phyloP scores from a whole-genome alignment of 1,140 invertebrate genomes.

The Prorops nasuta region DNA sequence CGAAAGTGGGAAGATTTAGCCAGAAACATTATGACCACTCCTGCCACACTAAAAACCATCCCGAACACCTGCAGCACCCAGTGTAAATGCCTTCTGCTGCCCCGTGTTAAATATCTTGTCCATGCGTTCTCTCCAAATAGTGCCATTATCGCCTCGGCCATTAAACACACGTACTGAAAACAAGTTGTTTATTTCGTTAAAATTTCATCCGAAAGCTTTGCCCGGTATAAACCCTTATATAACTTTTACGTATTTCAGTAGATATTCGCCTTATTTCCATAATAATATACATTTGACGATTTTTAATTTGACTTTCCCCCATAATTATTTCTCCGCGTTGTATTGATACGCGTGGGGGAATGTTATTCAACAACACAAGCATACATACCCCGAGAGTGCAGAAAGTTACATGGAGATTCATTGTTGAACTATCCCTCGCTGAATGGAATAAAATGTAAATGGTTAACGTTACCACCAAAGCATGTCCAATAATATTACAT shows the following conservation, averaged over 20 bases:
- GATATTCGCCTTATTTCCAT: background rate
- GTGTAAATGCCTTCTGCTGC: slow-evolving; percentile 35
- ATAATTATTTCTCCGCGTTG: background rate
- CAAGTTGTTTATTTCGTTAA: background rate
- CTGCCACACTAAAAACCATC: slow-evolving; percentile 27
- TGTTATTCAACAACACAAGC: background rate
- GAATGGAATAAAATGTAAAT: slow-evolving; percentile 27
- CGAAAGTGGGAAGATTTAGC: slow-evolving; percentile 24
- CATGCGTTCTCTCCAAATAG: slow-evolving; percentile 33
- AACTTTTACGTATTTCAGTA: background rate
- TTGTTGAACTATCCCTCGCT: slow-evolving; percentile 3
- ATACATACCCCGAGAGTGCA: slow-evolving; percentile 42
- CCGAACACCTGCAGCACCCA: slow-evolving; percentile 42
- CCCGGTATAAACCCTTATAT: background rate
- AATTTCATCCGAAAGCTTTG: background rate
- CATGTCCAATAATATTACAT: slow-evolving; percentile 34
- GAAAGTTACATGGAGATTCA: slow-evolving; percentile 32
- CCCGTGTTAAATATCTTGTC: slow-evolving; percentile 26
- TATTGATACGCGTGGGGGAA: background rate
- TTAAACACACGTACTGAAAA: slow-evolving; percentile 45
- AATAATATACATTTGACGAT: background rate
- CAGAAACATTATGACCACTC: slow-evolving; percentile 27
- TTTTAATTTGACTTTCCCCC: background rate
- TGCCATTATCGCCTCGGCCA: slow-evolving; percentile 40
- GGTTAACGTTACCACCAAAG: slow-evolving; percentile 32